Base-by-base conservation (phyloP, 2,888 invertebrate species). In the Nemotelus nigrinus region DNA sequence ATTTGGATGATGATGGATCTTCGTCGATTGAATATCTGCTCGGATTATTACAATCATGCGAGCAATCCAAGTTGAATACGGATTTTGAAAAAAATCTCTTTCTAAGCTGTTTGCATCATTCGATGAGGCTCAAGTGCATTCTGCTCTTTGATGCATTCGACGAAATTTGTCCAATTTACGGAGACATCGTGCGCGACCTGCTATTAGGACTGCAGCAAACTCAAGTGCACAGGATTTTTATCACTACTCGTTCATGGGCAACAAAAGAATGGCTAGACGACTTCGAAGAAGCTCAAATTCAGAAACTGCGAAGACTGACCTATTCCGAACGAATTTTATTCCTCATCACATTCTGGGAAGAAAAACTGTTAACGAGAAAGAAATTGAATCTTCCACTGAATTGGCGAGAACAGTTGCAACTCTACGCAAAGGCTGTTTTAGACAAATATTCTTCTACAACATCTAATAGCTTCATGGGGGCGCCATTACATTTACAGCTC, bases 121-220 rank as follows among this genome's bases (percentile, higher is more conserved):
- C 53, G 6, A 43, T 47, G 3, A 2, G 55, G 8, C 70, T 74
- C 3, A 74, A 74, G 41, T 47, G 60, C 4, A 50, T 43, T 1
- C n/a, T 74, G 41, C 74, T 76, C 8, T 76, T 76, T n/a, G 76
- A 76, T n/a, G 76, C 50, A 2, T 76, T 76, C 45, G 76, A 76
- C 39, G 76, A 76, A 67, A 76, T 76, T 43, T 58, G 67, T 47
- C 65, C 65, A 2, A 67, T 25, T 4, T 67, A 76, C 7, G 39
- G 43, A 41, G 58, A 76, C 41, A 65, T 67, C 10, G 67, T 76
- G 8, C 10, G 55, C 8, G 48, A 48, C 2, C 55, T 76, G 43
- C 39, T 76, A 0, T n/a, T 48, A 25, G 57, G 47, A 25, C 47
- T 76, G 7, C 8, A 47, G 8, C 3, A 8, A 47, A 67, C 47